Percentiles rank a stretch among this genome's conserved stretches.
These are phyloP conservation scores for Lasiommata megera DNA, from an alignment of 2,888 invertebrate species.

Conservation along the genomic window DNA sequence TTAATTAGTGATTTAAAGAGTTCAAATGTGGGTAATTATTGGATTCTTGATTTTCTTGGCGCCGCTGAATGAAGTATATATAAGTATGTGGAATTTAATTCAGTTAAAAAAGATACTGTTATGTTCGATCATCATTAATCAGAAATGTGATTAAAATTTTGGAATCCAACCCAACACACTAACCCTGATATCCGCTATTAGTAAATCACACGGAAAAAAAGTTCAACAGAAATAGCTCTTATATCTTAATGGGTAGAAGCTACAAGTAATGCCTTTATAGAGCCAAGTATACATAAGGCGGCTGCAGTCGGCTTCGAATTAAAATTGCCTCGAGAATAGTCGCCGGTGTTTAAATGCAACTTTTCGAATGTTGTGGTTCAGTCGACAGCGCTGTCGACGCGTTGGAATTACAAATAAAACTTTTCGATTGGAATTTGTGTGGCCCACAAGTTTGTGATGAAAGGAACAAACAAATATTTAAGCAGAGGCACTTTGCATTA, in stretches of 20 bases:
- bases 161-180: conserved; percentile 23
- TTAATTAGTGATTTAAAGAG: too few relatives aligned
- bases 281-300: conserved; percentile 13
- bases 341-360: conserved; percentile 21
- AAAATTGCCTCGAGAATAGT: conserved; percentile 29
- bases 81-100: too few relatives aligned
- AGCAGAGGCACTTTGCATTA: too few relatives aligned
- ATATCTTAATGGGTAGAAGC: background rate
- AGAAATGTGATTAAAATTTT: conserved; percentile 19
- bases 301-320: conserved; percentile 20
- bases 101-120: background rate
- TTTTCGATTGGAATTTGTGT: background rate
- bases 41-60: too few relatives aligned
- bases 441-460: background rate
- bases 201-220: background rate
- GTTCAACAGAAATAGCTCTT: conserved; percentile 5
- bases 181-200: conserved; percentile 8
- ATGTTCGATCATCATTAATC: background rate
- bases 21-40: too few relatives aligned
- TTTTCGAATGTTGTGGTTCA: conserved; percentile 23
- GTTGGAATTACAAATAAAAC: conserved; percentile 10
- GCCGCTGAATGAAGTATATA: too few relatives aligned
- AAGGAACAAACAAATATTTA: too few relatives aligned
- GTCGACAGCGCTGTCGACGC: conserved; percentile 13
- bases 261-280: conserved; percentile 6